Percentiles rank a stretch among this genome's conserved stretches.
Evolutionary conservation across 2,797 vertebrate genomes (phyloP).

Genomic region (Xyrichtys novacula): DNA sequence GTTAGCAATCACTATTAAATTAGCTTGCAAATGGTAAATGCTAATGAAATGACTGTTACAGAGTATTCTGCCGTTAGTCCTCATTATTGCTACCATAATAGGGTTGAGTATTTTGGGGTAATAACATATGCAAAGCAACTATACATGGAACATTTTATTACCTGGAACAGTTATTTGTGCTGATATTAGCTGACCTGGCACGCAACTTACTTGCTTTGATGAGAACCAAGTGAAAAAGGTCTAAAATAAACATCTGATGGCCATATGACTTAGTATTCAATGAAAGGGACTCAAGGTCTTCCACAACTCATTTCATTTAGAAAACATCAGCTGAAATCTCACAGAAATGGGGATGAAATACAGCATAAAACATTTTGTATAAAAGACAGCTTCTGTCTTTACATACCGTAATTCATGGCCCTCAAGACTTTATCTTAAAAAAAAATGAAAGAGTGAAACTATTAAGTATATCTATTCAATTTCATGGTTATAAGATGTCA

Average conservation of each 20-base stretch:
- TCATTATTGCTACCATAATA: too few relatives aligned
- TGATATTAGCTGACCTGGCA: neutral
- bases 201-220: neutral
- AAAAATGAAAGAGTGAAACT: neutral
- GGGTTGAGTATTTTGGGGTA: too few relatives aligned
- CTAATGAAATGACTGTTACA: too few relatives aligned
- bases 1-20: too few relatives aligned
- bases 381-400: neutral
- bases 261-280: neutral
- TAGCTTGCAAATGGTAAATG: too few relatives aligned
- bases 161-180: neutral
- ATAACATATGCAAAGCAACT: too few relatives aligned
- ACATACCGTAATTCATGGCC: neutral
- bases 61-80: too few relatives aligned
- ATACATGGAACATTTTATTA: neutral
- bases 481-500: slow-evolving; percentile 19
- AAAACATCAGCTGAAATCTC: neutral
- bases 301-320: neutral
- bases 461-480: slow-evolving; percentile 10
- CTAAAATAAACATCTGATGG: neutral
- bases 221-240: neutral
- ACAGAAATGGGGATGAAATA: too few relatives aligned
- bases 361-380: neutral
- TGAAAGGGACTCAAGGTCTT: neutral
- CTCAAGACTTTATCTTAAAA: neutral